Conservation (phyloP, 2,888 invertebrate genomes). For the Agrilus biguttatus region DNA sequence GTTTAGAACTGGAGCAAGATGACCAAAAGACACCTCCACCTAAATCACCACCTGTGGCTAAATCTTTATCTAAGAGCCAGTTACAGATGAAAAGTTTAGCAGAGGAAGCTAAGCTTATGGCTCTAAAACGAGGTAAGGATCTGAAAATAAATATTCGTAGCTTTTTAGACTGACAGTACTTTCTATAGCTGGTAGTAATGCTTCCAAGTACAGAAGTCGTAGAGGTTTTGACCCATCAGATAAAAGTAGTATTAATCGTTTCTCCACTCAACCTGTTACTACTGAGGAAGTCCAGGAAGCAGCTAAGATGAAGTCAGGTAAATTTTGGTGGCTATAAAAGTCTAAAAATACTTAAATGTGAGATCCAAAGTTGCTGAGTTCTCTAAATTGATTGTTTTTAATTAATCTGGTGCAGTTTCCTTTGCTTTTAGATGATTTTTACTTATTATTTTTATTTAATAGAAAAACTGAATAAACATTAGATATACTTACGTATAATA, state of each 20-base stretch:
- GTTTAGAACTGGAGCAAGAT: conserved; percentile 25
- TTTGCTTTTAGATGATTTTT: no score
- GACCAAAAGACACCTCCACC: conserved; percentile 22
- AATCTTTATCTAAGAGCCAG: conserved; percentile 20
- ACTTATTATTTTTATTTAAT: no score
- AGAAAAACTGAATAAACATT: no score
- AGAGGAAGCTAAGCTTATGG: conserved; percentile 28
- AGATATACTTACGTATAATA: no score
- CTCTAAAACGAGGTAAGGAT: conserved; percentile 31
- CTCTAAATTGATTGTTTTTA: no score
- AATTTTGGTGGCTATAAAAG: not conserved
- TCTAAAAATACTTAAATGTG: no score
- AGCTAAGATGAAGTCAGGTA: conserved; percentile 15
- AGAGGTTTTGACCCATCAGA: conserved; percentile 7
- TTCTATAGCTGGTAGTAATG: conserved; percentile 15
- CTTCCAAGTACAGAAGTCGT: conserved; percentile 16
- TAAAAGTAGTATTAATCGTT: conserved; percentile 24
- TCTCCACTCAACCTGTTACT: conserved; percentile 62
- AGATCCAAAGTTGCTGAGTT: no score
- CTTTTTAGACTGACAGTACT: conserved; percentile 2
- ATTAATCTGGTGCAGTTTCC: no score
- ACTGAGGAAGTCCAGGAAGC: conserved; percentile 46
- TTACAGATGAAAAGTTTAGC: conserved; percentile 43
- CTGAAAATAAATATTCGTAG: not conserved
- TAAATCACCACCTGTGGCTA: conserved; percentile 12